phyloP scores from a whole-genome alignment of 2,888 invertebrate genomes.

The Onthophagus sagittarius region DNA sequence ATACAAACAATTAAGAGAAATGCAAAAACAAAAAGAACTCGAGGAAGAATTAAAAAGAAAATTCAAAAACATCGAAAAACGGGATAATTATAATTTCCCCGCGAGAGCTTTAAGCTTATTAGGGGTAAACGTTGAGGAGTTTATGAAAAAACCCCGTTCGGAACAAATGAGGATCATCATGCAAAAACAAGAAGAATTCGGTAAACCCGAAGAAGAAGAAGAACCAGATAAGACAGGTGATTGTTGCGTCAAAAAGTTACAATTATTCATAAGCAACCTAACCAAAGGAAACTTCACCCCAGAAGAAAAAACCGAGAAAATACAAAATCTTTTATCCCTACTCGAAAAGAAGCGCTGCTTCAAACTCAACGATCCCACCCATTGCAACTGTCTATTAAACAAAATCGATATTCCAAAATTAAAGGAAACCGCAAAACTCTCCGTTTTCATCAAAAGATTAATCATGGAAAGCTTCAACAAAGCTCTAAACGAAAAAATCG shows the following conservation, averaged over 20 bases:
- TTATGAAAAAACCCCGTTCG: neutral
- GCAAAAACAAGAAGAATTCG: neutral
- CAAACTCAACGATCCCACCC: neutral
- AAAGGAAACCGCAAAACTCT: neutral
- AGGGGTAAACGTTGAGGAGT: conserved; percentile 1
- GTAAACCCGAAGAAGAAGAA: neutral
- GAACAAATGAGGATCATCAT: neutral
- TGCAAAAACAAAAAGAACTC: neutral
- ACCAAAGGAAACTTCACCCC: neutral
- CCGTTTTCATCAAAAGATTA: neutral
- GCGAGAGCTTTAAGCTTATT: conserved; percentile 3
- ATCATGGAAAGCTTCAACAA: neutral
- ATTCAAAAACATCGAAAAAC: neutral
- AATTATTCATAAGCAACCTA: neutral
- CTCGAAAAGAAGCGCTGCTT: neutral
- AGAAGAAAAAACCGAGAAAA: neutral
- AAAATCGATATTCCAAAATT: neutral
- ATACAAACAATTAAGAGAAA: neutral
- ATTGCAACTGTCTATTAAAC: neutral
- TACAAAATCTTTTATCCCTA: neutral
- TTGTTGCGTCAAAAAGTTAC: neutral
- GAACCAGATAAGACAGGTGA: neutral
- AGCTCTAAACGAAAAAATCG: neutral
- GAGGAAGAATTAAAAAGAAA: neutral
- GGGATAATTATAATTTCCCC: neutral